Evolutionary conservation across 2,888 invertebrate species (phyloP), one percentile per base, ranked within the genome.

Genomic region (Lithosia quadra): DNA sequence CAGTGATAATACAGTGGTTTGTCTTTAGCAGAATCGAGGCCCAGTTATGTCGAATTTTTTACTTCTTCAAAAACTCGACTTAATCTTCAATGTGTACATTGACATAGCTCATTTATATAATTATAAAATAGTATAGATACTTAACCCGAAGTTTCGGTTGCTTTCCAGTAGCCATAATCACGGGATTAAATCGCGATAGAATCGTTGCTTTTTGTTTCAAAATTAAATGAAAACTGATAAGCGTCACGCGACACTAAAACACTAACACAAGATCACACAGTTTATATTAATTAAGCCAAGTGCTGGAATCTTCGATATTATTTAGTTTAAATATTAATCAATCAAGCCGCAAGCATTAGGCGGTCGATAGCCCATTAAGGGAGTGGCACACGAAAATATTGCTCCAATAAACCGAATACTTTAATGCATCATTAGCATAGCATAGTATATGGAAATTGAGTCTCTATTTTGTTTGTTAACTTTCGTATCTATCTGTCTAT

Each of bases 291-390:
- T 57, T 18, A 64, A 57, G 58, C 49, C 28, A 68, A 78, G 69
- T 69, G 66, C 58, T 22, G 56, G 68, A 74, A 71, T 73, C 60
- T 65, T 57, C 33, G 53, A 74, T 68, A 75, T 75, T 73, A 81
- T 77, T 79, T 74, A 69, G 69, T 77, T 81, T 76, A 78, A 82
- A 80, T 82, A 80, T 83, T 81, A 83, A 83, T 76, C 70, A 77
- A 72, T 67, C 73, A 68, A 73, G 68, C 79, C 76, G 60, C 78
- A 72, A 73, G 75, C 77, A 79, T 77, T 79, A 81, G 72, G 62
- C 53, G 72, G 80, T 84, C 83, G 80, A 87, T 87, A 80, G 61
- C 74, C 80, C 83, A 85, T 86, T 87, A 85, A 70, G 66, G 71
- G 65, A 66, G 64, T 58, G 65, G 59, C 65, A 43, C 39, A 73